These are phyloP conservation scores for Rapana venosa DNA, from an alignment of 2,888 invertebrate genomes.

Conservation along the genomic window DNA sequence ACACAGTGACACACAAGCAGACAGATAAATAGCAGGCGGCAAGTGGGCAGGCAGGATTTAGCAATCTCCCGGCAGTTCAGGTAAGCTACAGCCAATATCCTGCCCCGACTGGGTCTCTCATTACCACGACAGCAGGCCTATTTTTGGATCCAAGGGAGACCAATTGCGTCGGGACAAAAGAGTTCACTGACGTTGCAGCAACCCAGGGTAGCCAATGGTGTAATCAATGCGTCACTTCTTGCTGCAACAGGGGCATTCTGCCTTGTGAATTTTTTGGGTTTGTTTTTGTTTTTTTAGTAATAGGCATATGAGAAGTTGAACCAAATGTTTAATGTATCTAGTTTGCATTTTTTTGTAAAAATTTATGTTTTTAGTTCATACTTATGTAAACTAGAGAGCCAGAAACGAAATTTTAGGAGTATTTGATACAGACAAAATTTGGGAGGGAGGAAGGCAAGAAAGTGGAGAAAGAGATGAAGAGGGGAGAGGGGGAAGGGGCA, in stretches of 20 bases:
- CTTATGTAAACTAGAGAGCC: background rate
- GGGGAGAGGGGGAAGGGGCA: too few relatives aligned
- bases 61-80: background rate
- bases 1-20: constrained; percentile 1
- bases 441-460: too few relatives aligned
- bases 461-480: too few relatives aligned
- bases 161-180: background rate
- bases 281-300: too few relatives aligned
- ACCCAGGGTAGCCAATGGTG: background rate
- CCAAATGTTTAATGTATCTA: too few relatives aligned
- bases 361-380: background rate
- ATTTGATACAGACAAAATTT: too few relatives aligned
- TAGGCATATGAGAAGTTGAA: too few relatives aligned
- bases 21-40: background rate
- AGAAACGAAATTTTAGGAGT: too few relatives aligned
- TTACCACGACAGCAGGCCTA: constrained; percentile 2
- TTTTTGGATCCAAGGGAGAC: background rate
- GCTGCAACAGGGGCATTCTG: background rate
- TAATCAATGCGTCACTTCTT: background rate
- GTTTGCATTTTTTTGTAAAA: too few relatives aligned
- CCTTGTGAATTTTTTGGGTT: too few relatives aligned
- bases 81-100: too few relatives aligned
- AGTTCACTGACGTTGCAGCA: background rate
- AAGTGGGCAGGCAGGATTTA: background rate
- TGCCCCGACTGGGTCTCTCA: background rate